Percentiles rank a stretch among this genome's conserved stretches.
Evolutionary conservation across 64 coral and sea anemone species (phyloP).

Genomic region (Montipora foliosa): DNA sequence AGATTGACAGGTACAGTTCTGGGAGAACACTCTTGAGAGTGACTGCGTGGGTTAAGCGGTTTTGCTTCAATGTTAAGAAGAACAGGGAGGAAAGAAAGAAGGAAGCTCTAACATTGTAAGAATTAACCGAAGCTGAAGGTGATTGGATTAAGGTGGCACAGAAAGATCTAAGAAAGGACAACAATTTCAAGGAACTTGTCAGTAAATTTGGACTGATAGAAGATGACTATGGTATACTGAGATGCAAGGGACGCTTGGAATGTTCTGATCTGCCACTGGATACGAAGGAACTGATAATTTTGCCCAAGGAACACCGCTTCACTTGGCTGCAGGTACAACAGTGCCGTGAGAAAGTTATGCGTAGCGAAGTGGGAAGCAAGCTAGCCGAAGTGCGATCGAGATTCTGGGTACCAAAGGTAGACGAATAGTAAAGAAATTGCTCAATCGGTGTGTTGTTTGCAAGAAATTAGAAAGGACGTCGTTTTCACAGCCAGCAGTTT

Average conservation of each 20-base stretch:
- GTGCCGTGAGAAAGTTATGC: conserved; percentile 23
- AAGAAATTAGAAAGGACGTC: conserved; percentile 10
- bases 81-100: neutral
- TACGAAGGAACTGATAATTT: conserved; percentile 46
- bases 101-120: neutral
- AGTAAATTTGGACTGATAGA: conserved; percentile 51
- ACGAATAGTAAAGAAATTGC: conserved; percentile 31
- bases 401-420: conserved; percentile 55
- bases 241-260: conserved; percentile 43
- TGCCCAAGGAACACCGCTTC: conserved; percentile 58
- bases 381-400: conserved; percentile 33
- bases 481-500: conserved; percentile 3
- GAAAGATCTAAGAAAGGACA: neutral
- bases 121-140: neutral
- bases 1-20: neutral
- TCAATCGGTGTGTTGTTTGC: conserved; percentile 25
- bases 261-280: conserved; percentile 21
- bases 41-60: neutral
- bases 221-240: neutral
- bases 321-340: conserved; percentile 45
- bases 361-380: conserved; percentile 52
- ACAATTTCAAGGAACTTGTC: conserved; percentile 34
- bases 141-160: conserved; percentile 10
- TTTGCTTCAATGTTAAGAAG: neutral
- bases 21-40: neutral